phyloP scores from a whole-genome alignment of 2,113 vertebrate species.

The Geococcyx californianus region DNA sequence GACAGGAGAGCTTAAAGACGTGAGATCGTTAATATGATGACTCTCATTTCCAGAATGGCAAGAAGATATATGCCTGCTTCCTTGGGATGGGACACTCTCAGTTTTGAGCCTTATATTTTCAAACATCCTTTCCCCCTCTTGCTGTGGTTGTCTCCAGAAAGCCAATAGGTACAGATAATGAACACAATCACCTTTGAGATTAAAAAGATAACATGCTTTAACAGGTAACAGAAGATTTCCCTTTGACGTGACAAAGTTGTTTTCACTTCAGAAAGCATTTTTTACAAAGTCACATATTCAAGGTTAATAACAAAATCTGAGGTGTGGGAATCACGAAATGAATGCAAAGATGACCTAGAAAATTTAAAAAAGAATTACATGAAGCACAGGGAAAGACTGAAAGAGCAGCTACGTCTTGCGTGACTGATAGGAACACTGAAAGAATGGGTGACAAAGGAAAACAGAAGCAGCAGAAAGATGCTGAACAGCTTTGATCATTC shows the following conservation, averaged over 20 bases:
- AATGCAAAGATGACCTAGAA: neutral
- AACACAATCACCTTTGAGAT: neutral
- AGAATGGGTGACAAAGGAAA: conserved; percentile 14
- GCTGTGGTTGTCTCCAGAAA: neutral
- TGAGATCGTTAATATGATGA: neutral
- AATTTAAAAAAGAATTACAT: neutral
- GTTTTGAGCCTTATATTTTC: neutral
- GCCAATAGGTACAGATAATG: neutral
- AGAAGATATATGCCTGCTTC: neutral
- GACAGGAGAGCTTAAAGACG: neutral
- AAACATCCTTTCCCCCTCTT: neutral
- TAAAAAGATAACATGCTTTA: neutral
- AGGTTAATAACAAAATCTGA: conserved; percentile 12
- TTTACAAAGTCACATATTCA: neutral
- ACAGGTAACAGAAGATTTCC: neutral
- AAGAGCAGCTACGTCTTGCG: neutral
- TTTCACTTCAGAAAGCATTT: conserved; percentile 25
- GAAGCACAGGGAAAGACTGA: neutral
- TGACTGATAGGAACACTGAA: neutral
- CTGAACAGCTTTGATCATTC: conserved; percentile 9
- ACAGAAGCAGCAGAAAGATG: neutral
- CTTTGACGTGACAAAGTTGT: neutral
- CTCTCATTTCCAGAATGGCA: neutral
- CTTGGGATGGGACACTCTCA: neutral
- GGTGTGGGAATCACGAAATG: neutral